Evolutionary conservation across 1,140 invertebrate species (phyloP).

Genomic region (Aphelenchoides fujianensis): DNA sequence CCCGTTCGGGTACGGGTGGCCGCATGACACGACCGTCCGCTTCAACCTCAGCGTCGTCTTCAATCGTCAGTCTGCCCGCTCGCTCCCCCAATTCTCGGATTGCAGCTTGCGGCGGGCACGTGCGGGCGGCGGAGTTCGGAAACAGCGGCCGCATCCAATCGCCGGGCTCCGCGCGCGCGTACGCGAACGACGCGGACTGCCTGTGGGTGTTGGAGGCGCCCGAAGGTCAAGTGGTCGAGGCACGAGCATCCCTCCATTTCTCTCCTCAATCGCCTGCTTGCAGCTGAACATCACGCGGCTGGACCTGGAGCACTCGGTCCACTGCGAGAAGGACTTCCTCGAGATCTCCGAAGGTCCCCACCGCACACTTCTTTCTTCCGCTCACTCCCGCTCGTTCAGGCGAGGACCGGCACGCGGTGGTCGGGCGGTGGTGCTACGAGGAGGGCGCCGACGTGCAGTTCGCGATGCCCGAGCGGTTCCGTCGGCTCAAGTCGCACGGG

Average conservation of each 20-base stretch:
- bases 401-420: conserved; percentile 36
- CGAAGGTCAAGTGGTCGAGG: conserved; percentile 54
- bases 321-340: conserved; percentile 50
- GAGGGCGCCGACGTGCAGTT: conserved; percentile 18
- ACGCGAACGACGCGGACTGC: conserved; percentile 45
- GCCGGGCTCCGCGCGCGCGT: conserved; percentile 39
- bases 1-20: conserved; percentile 27
- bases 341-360: conserved; percentile 50
- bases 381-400: too few relatives aligned
- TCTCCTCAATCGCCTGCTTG: conserved; percentile 14
- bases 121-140: conserved; percentile 24
- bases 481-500: conserved; percentile 31
- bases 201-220: conserved; percentile 55
- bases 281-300: conserved; percentile 58
- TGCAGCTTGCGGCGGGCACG: conserved; percentile 55
- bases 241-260: conserved; percentile 23
- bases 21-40: conserved; percentile 28
- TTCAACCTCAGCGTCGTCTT: conserved; percentile 41
- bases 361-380: background rate
- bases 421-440: conserved; percentile 49
- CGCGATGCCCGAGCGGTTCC: conserved; percentile 46
- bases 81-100: background rate
- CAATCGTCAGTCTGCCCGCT: conserved; percentile 5
- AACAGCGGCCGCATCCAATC: conserved; percentile 44
- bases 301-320: conserved; percentile 48